These are phyloP conservation scores for Motacilla alba DNA, from an alignment of 2,113 vertebrate species.

Conservation along the genomic window DNA sequence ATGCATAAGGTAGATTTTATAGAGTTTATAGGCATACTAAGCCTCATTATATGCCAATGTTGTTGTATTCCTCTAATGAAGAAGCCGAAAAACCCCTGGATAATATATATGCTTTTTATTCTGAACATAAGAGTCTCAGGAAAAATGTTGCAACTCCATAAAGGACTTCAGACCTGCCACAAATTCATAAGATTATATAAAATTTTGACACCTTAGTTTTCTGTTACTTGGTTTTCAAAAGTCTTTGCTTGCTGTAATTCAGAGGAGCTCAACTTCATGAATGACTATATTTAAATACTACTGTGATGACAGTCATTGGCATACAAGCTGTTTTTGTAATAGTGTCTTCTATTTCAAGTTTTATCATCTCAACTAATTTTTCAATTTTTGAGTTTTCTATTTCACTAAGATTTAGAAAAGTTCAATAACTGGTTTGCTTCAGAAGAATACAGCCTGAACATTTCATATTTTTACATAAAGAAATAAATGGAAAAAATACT, in stretches of 20 bases:
- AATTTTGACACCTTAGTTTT: not conserved
- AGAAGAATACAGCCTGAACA: fast-evolving
- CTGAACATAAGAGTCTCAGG: not conserved
- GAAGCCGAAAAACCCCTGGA: fast-evolving
- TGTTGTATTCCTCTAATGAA: not conserved
- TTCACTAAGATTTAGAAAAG: not conserved
- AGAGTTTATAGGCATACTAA: not conserved
- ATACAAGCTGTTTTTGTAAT: not conserved
- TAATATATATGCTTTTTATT: not conserved
- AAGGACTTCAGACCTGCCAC: not conserved
- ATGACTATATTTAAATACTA: not conserved
- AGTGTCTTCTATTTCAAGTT: not conserved
- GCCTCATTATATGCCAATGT: not conserved
- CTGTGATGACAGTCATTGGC: not conserved
- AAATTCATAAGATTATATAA: fast-evolving
- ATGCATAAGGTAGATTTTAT: not conserved
- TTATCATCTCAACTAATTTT: not conserved
- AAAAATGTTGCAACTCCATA: not conserved
- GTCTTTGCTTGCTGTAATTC: not conserved
- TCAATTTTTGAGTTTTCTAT: not conserved
- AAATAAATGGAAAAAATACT: not conserved
- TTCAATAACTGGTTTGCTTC: not conserved
- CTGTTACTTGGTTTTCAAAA: not conserved
- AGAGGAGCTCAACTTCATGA: not conserved
- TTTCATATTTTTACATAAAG: not conserved